phyloP scores from a whole-genome alignment of 2,113 vertebrate genomes.

The Labeo rohita region DNA sequence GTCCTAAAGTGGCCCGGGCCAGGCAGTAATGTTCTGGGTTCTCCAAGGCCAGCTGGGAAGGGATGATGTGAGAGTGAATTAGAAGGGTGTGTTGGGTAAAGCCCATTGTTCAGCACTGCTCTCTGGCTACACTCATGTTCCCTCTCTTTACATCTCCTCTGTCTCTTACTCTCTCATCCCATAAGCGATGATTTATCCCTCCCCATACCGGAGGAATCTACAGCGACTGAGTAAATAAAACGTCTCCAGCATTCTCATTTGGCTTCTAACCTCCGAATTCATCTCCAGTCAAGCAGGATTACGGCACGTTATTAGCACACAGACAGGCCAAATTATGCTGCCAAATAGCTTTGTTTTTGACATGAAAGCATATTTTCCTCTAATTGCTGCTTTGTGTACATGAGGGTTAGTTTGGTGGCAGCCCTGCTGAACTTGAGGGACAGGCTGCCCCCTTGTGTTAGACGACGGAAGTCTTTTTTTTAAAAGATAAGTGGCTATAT shows the following conservation, averaged over 20 bases:
- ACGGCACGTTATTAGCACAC: conserved; percentile 46
- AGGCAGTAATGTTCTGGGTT: neutral
- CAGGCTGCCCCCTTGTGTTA: conserved; percentile 67
- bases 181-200: conserved; percentile 42
- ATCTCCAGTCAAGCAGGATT: conserved; percentile 48
- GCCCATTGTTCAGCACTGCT: conserved; percentile 45
- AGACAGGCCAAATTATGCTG: conserved; percentile 53
- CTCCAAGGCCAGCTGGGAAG: conserved; percentile 48
- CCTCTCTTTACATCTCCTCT: conserved; percentile 34
- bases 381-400: conserved; percentile 59
- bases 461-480: conserved; percentile 13
- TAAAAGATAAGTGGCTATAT: neutral
- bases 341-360: conserved; percentile 56
- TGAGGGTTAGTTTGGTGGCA: conserved; percentile 15
- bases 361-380: conserved; percentile 57
- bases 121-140: conserved; percentile 54
- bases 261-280: conserved; percentile 42
- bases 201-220: conserved; percentile 29
- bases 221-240: conserved; percentile 47
- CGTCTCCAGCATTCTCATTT: conserved; percentile 34
- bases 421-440: conserved; percentile 50
- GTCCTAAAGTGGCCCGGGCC: neutral
- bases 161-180: conserved; percentile 31
- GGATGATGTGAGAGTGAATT: conserved; percentile 61
- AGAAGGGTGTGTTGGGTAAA: conserved; percentile 61